Evolutionary conservation across 37 sponge, comb jelly and placozoan species (phyloP), one percentile per base, ranked within the genome.

Genomic region (Chondrilla cf. caribensis): DNA sequence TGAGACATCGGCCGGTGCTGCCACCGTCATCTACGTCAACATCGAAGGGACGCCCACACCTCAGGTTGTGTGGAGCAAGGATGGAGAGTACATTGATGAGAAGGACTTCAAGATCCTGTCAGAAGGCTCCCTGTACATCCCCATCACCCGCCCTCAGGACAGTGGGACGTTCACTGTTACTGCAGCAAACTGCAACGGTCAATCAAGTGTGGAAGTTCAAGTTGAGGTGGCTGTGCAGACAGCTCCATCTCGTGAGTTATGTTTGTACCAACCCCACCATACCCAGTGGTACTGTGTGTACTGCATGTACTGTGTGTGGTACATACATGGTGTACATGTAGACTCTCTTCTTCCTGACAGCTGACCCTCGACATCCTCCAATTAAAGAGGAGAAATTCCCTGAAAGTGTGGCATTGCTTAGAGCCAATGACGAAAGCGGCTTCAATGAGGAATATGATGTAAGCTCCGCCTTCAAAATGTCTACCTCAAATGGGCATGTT

Each of bases 391-490:
- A 84, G n/a, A 70, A 82, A 29, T 91, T 91, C 55, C 75, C 88
- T 29, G 82, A 87, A 78, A 42, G 59, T 64, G 80, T 87, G 7
- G 92, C 92, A 35, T 54, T 77, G 15, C 41, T 91, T 32, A 54
- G 81, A 11, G 81, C 85, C 37, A 78, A 84, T 22, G 79, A 83
- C 55, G 88, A 81, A 17, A 88, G 84, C 19, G 88, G 85, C 4
- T 62, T 91, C 5, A 86, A 91, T 35, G 88, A 87, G 11, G 92
- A 91, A 47, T 91, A 91, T 77, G 58, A 76, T 4, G 88, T 87
- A 37, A 57, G 88, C 64, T 42, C 36, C 22, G 47, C 24, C 29
- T 1, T 22, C 3, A 2, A 25, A 11, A 17, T 17, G 1, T 4
- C 6, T 17, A 81, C 70, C 22, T 71, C 17, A 11, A 65, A 1